Evolutionary conservation across 2,797 vertebrate species (phyloP), one percentile per base, ranked within the genome.

Genomic region (Centroberyx gerrardi): DNA sequence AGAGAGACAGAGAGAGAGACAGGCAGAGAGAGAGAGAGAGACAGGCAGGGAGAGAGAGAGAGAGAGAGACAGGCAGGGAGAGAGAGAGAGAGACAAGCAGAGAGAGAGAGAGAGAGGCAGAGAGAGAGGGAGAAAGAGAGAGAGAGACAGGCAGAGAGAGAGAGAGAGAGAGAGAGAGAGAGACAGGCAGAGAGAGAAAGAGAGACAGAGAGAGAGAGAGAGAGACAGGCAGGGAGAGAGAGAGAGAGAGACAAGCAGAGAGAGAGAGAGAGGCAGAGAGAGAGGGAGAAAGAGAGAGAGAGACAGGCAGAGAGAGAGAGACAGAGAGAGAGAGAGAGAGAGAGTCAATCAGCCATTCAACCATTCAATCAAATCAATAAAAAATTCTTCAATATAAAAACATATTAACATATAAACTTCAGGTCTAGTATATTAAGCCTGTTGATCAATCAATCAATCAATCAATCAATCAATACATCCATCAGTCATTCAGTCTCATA

Each of bases 31-130:
- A 62, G 2, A 56, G 7, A 69, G 28, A 56, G 8, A 52, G 49
- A 52, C n/a, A n/a, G n/a, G n/a, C n/a, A n/a, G n/a, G n/a, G n/a
- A n/a, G n/a, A n/a, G 1, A 52, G 53, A 55, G 8, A 29, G 9
- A 55, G 3, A 29, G 27, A 55, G 36, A 54, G 18, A 42, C 33
- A 17, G 63, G 22, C 4, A 48, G 1, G 17, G 2, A 48, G 44
- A 48, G 0, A 48, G 22, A 72, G 1, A 63, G 36, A 63, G 14
- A 55, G 8, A 62, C 1, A 62, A 27, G 59, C 17, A 83, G 40
- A 88, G 48, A 78, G 15, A 68, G n/a, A 85, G 31, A 72, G 40
- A 78, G 13, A 48, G 33, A 59, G 52, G 84, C 17, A 55, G 52
- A 42, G 15, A 28, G 40, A 63, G 22, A 36, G 31, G 17, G 4